phyloP scores from a whole-genome alignment of 2,888 invertebrate species.

The Thereva unica region DNA sequence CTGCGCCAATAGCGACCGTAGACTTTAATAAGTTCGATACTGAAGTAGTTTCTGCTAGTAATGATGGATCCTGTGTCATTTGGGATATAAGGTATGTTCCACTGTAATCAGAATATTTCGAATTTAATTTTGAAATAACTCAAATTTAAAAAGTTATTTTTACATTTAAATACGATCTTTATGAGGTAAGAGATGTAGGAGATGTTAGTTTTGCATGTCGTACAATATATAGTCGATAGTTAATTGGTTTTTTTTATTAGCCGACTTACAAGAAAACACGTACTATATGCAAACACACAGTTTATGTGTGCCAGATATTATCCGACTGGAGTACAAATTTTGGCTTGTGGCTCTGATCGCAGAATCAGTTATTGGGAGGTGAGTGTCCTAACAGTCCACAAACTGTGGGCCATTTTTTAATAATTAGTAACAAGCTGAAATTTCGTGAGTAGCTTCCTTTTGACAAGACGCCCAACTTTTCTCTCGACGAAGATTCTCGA shows the following conservation, averaged over 20 bases:
- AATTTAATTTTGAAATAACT: no score
- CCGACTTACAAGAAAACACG: conserved; percentile 73
- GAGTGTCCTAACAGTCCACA: background rate
- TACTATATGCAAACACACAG: conserved; percentile 84
- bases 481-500: no score
- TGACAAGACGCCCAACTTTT: no score
- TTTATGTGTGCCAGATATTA: conserved; percentile 77
- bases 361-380: conserved; percentile 88
- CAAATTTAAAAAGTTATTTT: no score
- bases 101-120: no score
- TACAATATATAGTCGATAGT: background rate
- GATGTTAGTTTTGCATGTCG: no score
- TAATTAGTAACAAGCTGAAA: no score
- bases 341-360: conserved; percentile 84
- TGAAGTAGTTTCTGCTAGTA: conserved; percentile 86
- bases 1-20: conserved; percentile 82
- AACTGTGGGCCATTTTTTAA: no score
- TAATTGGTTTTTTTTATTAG: conserved; percentile 54
- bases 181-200: no score
- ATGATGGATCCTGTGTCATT: conserved; percentile 90
- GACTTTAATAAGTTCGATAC: conserved; percentile 75
- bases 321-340: conserved; percentile 74
- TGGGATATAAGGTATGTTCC: conserved; percentile 80
- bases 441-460: no score
- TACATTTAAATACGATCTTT: no score